phyloP scores from a whole-genome alignment of 2,113 vertebrate genomes.

The Solenodon paradoxus region DNA sequence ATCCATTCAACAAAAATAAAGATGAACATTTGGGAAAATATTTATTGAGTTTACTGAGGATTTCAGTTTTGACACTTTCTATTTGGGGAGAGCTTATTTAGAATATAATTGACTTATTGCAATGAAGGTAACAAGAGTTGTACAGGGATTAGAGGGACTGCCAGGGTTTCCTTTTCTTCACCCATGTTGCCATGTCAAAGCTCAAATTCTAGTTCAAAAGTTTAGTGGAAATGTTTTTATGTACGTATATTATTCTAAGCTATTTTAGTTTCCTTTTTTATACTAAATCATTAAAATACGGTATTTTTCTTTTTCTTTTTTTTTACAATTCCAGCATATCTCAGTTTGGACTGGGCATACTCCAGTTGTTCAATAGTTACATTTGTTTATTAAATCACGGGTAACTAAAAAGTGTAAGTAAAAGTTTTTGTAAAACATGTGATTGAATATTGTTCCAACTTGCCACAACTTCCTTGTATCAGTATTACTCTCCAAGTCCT shows the following conservation, averaged over 20 bases:
- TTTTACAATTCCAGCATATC: neutral
- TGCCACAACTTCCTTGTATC: neutral
- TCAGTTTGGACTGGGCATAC: neutral
- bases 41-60: neutral
- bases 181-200: neutral
- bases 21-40: neutral
- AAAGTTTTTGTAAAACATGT: neutral
- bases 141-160: neutral
- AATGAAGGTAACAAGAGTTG: neutral
- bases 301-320: neutral
- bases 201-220: neutral
- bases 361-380: neutral
- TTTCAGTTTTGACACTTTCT: neutral
- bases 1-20: neutral
- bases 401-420: neutral
- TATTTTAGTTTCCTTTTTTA: neutral
- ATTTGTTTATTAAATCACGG: neutral
- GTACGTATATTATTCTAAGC: neutral
- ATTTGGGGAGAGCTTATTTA: neutral
- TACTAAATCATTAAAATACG: neutral
- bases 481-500: neutral
- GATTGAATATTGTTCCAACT: neutral
- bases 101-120: neutral
- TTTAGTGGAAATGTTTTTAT: neutral
- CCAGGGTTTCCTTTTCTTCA: neutral